Percentiles rank a stretch among this genome's conserved stretches.
These are phyloP conservation scores for Drosophila atroscutellata DNA, from an alignment of 2,888 invertebrate genomes.

Conservation along the genomic window DNA sequence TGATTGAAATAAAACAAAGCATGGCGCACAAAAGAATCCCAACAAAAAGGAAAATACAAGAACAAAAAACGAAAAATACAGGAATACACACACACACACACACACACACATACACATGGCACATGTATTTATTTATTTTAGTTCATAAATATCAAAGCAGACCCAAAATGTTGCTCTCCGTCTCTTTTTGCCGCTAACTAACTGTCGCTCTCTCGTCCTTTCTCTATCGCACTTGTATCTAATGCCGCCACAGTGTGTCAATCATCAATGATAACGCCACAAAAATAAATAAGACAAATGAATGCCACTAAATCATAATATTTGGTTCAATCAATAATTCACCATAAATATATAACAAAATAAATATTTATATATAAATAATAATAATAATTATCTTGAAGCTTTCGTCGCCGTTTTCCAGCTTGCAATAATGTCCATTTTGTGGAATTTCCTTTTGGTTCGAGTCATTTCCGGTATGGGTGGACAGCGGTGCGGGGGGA, in stretches of 20 bases:
- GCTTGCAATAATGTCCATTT: slow-evolving; percentile 11
- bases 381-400: neutral
- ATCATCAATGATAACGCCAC: slow-evolving; percentile 20
- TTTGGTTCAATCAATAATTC: neutral
- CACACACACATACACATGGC: neutral
- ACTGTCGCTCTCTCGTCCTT: neutral
- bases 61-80: slow-evolving; percentile 23
- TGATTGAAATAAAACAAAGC: slow-evolving; percentile 69
- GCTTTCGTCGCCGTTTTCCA: slow-evolving; percentile 1
- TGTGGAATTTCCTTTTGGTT: slow-evolving; percentile 43
- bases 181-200: neutral
- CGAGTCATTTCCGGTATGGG: slow-evolving; percentile 30
- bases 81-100: slow-evolving; percentile 5
- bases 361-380: neutral
- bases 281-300: neutral
- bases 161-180: slow-evolving; percentile 20
- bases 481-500: no score
- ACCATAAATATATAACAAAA: neutral
- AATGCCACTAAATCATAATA: neutral
- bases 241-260: slow-evolving; percentile 53
- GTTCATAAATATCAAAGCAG: slow-evolving; percentile 60
- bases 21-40: slow-evolving; percentile 54
- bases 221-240: slow-evolving; percentile 19
- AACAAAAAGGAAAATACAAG: slow-evolving; percentile 50
- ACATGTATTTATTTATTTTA: slow-evolving; percentile 46